phyloP scores from a whole-genome alignment of 2,888 invertebrate genomes.

The Amblyjoppa proteus region DNA sequence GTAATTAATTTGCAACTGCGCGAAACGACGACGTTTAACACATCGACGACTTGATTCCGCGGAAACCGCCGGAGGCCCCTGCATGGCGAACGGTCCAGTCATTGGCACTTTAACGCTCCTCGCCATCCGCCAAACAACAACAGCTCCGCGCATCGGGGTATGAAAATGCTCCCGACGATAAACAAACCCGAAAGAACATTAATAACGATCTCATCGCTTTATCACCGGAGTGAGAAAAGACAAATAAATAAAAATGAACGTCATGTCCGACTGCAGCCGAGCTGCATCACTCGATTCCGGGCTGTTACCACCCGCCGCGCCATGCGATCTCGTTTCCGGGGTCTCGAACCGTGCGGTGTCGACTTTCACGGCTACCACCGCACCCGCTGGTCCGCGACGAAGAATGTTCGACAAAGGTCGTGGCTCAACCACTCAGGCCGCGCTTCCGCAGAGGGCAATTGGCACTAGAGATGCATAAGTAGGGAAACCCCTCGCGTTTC shows the following conservation, averaged over 20 bases:
- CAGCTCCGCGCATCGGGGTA: neutral
- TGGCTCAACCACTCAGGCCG: constrained; percentile 52
- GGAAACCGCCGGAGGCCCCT: neutral
- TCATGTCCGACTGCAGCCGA: constrained; percentile 30
- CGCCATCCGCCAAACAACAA: neutral
- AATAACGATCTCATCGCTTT: neutral
- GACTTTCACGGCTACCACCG: constrained; percentile 35
- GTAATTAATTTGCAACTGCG: constrained; percentile 15
- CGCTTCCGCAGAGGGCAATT: constrained; percentile 62
- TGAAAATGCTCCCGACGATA: neutral
- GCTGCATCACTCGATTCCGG: constrained; percentile 36
- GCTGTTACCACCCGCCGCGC: constrained; percentile 37
- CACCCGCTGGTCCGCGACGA: neutral
- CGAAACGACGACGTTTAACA: constrained; percentile 16
- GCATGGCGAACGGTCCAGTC: neutral
- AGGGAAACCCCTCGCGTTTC: constrained; percentile 48
- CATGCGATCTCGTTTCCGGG: constrained; percentile 22
- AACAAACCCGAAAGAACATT: neutral
- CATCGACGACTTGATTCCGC: constrained; percentile 3
- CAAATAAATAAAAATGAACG: neutral
- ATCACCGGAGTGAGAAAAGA: neutral
- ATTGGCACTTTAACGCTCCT: constrained; percentile 2
- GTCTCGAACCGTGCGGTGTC: constrained; percentile 21
- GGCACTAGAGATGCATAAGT: constrained; percentile 63
- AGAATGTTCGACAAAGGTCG: constrained; percentile 62